Conservation (phyloP, 2,888 invertebrate species). For the Meteorus colon region DNA sequence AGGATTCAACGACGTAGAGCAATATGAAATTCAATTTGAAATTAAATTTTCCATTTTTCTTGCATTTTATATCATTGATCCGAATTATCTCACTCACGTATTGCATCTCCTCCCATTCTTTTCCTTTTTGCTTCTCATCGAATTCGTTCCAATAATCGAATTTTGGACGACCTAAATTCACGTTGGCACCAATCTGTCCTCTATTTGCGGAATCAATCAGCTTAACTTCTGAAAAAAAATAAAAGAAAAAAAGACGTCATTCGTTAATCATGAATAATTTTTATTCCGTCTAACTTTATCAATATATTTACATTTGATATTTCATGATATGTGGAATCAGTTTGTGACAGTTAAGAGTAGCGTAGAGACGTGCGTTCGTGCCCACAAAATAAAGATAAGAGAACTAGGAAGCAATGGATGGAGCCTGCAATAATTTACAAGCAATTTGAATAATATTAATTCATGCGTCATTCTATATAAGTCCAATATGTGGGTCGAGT, state of each 20-base stretch:
- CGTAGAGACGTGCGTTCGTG: neutral
- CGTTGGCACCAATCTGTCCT: constrained; percentile 27
- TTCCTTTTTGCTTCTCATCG: constrained; percentile 42
- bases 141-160: constrained; percentile 53
- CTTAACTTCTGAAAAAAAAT: neutral
- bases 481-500: constrained; percentile 4
- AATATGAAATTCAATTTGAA: neutral
- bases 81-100: neutral
- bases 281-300: neutral
- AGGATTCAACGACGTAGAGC: neutral
- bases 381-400: neutral
- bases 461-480: constrained; percentile 1
- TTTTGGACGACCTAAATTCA: constrained; percentile 48
- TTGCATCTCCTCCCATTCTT: constrained; percentile 3
- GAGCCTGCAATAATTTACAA: neutral
- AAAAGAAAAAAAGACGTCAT: neutral
- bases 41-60: neutral
- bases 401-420: neutral
- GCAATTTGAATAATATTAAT: constrained; percentile 17
- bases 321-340: no score
- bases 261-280: neutral
- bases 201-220: neutral
- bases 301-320: neutral
- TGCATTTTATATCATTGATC: constrained; percentile 4
- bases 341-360: neutral